Percentiles rank a stretch among this genome's conserved stretches.
Conservation (phyloP, 30 jellyfish, hydroid and myxozoan species). For the Hydractinia echinata region DNA sequence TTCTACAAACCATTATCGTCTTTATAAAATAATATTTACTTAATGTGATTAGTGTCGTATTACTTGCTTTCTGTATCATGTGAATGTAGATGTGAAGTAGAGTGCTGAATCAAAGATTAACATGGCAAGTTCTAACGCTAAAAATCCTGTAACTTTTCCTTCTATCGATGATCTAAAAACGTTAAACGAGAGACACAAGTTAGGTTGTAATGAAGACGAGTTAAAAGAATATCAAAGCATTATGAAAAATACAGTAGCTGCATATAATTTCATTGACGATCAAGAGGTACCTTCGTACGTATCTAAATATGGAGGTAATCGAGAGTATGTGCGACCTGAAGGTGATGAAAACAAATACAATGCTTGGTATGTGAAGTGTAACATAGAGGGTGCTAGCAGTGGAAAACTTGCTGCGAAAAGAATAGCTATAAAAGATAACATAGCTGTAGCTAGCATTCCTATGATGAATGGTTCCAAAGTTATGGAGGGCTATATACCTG, state of each 20-base stretch:
- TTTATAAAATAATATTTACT: too few species aligned
- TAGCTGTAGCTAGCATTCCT: slow-evolving; percentile 23
- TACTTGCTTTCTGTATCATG: too few species aligned
- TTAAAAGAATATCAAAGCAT: not conserved
- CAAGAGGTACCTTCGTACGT: not conserved
- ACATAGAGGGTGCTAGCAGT: not conserved
- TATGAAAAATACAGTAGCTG: not conserved
- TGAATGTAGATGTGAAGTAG: too few species aligned
- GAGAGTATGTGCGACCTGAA: not conserved
- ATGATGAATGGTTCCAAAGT: slow-evolving; percentile 32
- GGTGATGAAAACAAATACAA: slow-evolving; percentile 2
- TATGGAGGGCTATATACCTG: slow-evolving; percentile 32
- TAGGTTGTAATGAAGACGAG: not conserved
- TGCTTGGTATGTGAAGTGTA: slow-evolving; percentile 27
- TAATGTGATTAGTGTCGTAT: too few species aligned
- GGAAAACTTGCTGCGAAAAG: slow-evolving; percentile 27
- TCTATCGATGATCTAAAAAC: not conserved
- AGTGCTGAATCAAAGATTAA: too few species aligned
- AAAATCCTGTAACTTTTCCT: too few species aligned
- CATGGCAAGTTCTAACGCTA: too few species aligned
- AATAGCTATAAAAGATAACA: slow-evolving; percentile 29
- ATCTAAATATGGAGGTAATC: not conserved
- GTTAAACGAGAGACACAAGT: not conserved
- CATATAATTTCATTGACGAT: not conserved
- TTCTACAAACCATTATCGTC: too few species aligned